Evolutionary conservation across 2,113 vertebrate genomes (phyloP), one percentile per base, ranked within the genome.

Genomic region (Barbus barbus): DNA sequence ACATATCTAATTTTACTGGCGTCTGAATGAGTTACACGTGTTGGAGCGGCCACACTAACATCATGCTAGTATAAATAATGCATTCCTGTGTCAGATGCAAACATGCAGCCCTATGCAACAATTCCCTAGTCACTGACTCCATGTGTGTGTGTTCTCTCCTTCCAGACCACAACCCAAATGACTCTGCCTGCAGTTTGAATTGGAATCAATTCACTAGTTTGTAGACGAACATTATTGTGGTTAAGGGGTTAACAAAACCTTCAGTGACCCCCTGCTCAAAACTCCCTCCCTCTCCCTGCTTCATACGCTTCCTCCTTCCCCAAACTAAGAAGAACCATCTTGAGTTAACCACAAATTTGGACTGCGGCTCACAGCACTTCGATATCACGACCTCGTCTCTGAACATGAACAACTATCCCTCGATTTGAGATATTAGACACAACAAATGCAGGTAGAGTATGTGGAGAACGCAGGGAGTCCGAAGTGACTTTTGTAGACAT

Each of bases 331-430:
- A 24, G 81, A 88, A 86, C 86, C 56, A 56, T 88, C 86, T 28
- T 18, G 53, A 88, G 85, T 44, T 56, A 78, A 93, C 88, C 92
- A 65, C 86, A 88, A 74, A 87, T 86, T 90, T 87, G 86, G 92
- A 91, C 85, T 85, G 89, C 51, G 79, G 82, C 89, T 87, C 80
- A 86, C 58, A 86, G 83, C 84, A 31, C 82, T 86, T n/a, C n/a
- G 84, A 74, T 84, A 75, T 89, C 86, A 88, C 65, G 38, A 83
- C 41, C 11, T 12, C 11, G 12, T 44, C 11, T 9, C 41, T 44
- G 41, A 33, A 24, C 11, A 4, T 44, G 41, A 46, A 24, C 22
- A 11, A 44, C 63, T 36, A 33, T 24, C 11, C 33, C 63, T 74
- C 9, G 72, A 48, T 74, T 51, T 0, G n/a, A 74, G 36, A 73